A percentile compares a stretch with the other conserved stretches of the same genome.
Evolutionary conservation across 1,140 invertebrate species (phyloP).

Genomic region (Drosophila micromelanica): DNA sequence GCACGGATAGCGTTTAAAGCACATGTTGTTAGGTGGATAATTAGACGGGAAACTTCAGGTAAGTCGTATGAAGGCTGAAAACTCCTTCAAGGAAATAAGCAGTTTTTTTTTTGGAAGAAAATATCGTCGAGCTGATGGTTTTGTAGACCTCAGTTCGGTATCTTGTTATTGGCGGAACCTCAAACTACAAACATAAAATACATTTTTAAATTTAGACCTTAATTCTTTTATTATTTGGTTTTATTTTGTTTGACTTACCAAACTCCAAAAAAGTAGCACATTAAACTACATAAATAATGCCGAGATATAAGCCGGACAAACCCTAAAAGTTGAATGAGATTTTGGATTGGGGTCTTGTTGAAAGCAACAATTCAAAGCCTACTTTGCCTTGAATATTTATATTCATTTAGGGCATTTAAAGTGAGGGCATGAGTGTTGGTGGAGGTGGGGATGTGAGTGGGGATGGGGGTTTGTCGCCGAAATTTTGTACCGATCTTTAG

Average conservation of each 20-base stretch:
- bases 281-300: not conserved
- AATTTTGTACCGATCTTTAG: no score
- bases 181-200: not conserved
- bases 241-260: not conserved
- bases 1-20: not conserved
- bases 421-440: no score
- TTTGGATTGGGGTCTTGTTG: not conserved
- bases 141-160: not conserved
- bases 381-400: not conserved
- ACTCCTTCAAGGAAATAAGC: not conserved
- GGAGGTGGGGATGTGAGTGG: no score
- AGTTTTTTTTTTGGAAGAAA: not conserved
- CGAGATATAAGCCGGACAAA: not conserved
- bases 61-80: no score
- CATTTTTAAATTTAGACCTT: no score
- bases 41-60: no score
- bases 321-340: not conserved
- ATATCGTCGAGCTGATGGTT: not conserved
- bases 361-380: not conserved
- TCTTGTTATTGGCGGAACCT: not conserved
- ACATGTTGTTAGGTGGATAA: not conserved
- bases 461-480: no score
- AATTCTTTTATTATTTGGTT: not conserved
- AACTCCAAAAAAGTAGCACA: not conserved
- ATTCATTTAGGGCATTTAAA: no score